phyloP scores from a whole-genome alignment of 2,888 invertebrate species.

The Stictocephala bisonia region DNA sequence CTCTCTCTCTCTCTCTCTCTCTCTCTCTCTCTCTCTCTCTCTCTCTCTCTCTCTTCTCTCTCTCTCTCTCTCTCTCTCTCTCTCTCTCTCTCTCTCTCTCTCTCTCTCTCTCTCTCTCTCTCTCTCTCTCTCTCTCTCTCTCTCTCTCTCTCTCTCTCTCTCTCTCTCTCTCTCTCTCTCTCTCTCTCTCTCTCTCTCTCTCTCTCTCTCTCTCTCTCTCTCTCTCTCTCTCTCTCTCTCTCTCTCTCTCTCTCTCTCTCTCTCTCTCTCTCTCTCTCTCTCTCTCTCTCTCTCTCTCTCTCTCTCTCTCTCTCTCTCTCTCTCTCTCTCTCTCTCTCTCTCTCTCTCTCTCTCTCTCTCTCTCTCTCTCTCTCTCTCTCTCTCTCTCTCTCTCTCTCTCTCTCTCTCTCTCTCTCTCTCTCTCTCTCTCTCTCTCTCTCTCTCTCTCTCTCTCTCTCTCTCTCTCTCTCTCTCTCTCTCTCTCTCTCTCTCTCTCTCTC shows the following conservation, averaged over 20 bases:
- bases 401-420: slow-evolving; percentile 9
- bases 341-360: slow-evolving; percentile 20
- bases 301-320: slow-evolving; percentile 37
- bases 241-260: slow-evolving; percentile 25
- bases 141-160: slow-evolving; percentile 31
- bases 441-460: slow-evolving; percentile 25
- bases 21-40: slow-evolving; percentile 41
- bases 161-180: slow-evolving; percentile 26
- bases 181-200: slow-evolving; percentile 22
- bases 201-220: slow-evolving; percentile 27
- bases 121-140: slow-evolving; percentile 29
- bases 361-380: slow-evolving; percentile 27
- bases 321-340: slow-evolving; percentile 27
- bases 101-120: slow-evolving; percentile 33
- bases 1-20: slow-evolving; percentile 15
- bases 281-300: slow-evolving; percentile 18
- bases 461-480: slow-evolving; percentile 28
- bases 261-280: slow-evolving; percentile 35
- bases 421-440: slow-evolving; percentile 25
- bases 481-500: slow-evolving; percentile 28
- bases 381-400: slow-evolving; percentile 25
- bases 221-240: slow-evolving; percentile 9
- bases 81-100: neutral
- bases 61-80: slow-evolving; percentile 6
- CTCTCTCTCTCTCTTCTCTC: slow-evolving; percentile 17